Conservation (phyloP, 1,140 invertebrate genomes). For the Drosophila ficusphila region DNA sequence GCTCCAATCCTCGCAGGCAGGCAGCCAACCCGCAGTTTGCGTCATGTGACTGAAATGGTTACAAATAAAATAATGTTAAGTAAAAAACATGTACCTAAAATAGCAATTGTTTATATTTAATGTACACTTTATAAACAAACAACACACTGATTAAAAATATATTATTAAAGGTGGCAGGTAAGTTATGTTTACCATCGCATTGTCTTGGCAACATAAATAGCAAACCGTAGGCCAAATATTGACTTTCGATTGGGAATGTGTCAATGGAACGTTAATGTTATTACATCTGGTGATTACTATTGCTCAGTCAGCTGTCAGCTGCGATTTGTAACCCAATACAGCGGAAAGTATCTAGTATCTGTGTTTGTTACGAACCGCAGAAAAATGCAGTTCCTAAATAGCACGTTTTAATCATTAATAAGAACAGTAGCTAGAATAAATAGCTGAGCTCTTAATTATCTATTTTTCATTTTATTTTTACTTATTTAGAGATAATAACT, state of each 20-base stretch:
- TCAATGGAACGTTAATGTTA: constrained; percentile 1
- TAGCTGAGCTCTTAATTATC: neutral
- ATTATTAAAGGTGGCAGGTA: too few relatives aligned
- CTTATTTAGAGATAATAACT: too few relatives aligned
- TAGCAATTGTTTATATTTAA: too few relatives aligned
- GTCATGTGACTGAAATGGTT: constrained; percentile 88
- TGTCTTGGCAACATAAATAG: neutral
- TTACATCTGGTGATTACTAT: neutral
- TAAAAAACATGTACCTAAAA: neutral
- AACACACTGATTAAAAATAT: too few relatives aligned
- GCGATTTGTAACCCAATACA: constrained; percentile 20
- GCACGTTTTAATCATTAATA: too few relatives aligned
- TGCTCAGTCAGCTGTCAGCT: constrained; percentile 24
- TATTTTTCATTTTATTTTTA: too few relatives aligned
- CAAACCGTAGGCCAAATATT: neutral
- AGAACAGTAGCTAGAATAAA: too few relatives aligned
- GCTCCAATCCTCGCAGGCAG: constrained; percentile 92
- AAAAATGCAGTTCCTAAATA: constrained; percentile 1
- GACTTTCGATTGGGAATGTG: neutral
- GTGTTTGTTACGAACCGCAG: constrained; percentile 4
- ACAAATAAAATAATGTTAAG: neutral
- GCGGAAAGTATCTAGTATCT: constrained; percentile 1
- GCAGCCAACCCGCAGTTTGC: constrained; percentile 92
- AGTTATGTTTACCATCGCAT: too few relatives aligned
- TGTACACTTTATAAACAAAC: too few relatives aligned